A percentile compares a stretch with the other conserved stretches of the same genome.
These are phyloP conservation scores for Blastobasis lacticolella DNA, from an alignment of 2,888 invertebrate species.

Conservation along the genomic window DNA sequence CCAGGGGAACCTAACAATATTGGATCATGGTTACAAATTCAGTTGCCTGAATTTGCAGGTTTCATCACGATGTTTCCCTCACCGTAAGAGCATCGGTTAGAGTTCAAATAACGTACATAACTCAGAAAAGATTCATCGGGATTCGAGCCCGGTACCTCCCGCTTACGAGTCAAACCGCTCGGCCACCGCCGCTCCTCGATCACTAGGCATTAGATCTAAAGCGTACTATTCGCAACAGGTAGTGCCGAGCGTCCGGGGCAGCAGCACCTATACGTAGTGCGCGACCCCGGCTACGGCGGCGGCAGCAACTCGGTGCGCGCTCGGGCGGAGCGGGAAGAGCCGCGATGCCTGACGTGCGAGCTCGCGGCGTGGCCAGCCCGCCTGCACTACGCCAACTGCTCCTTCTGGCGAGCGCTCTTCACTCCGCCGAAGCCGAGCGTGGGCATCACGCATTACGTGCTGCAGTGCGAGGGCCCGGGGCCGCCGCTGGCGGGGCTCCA, in stretches of 20 bases:
- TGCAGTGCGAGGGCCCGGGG: constrained; percentile 94
- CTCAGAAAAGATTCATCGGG: too few species aligned
- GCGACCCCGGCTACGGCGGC: constrained; percentile 81
- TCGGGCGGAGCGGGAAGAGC: constrained; percentile 77
- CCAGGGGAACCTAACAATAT: too few species aligned
- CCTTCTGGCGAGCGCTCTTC: constrained; percentile 87
- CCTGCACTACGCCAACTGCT: constrained; percentile 88
- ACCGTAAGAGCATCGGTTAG: too few species aligned
- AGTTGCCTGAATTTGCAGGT: too few species aligned
- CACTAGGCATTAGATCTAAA: too few species aligned
- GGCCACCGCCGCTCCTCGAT: too few species aligned
- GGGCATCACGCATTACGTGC: constrained; percentile 79
- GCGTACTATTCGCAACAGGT: constrained; percentile 54
- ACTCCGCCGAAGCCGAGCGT: constrained; percentile 66
- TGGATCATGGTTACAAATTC: too few species aligned
- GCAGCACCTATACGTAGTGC: constrained; percentile 89
- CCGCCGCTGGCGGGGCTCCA: constrained; percentile 89
- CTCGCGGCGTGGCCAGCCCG: constrained; percentile 86
- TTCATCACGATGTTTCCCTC: too few species aligned
- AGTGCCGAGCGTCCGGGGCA: constrained; percentile 91
- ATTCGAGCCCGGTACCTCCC: too few species aligned
- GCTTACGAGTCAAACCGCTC: too few species aligned
- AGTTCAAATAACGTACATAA: too few species aligned
- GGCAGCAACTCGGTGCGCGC: constrained; percentile 64
- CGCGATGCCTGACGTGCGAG: constrained; percentile 91